These are phyloP conservation scores for Tetranychus truncatus DNA, from an alignment of 2,888 invertebrate species.

Conservation along the genomic window DNA sequence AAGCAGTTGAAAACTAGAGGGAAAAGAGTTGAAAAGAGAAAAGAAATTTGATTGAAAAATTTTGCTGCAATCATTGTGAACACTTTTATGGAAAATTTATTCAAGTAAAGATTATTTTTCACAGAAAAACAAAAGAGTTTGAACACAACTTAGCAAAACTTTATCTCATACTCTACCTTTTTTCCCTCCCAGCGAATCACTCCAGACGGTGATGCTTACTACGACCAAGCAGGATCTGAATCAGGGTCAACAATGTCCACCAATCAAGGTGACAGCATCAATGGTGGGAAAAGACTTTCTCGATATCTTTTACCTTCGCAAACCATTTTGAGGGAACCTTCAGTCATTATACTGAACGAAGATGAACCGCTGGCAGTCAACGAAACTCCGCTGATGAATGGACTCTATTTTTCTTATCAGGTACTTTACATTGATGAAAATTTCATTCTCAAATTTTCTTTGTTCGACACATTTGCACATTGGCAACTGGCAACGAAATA, in stretches of 20 bases:
- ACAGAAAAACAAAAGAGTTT: not conserved
- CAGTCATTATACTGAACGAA: conserved; percentile 17
- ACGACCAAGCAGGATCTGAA: conserved; percentile 7
- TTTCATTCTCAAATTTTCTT: no score
- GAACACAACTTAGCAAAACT: not conserved
- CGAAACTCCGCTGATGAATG: conserved; percentile 19
- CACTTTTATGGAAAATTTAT: no score
- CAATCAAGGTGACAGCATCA: not conserved
- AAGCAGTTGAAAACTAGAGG: no score
- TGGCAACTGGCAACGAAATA: no score
- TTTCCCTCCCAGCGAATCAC: conserved; percentile 9
- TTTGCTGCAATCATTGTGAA: no score
- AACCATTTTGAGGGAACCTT: conserved; percentile 10
- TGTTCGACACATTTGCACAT: no score
- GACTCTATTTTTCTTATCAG: conserved; percentile 14
- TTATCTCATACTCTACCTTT: not conserved
- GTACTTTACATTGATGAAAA: not conserved
- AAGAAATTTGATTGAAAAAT: no score
- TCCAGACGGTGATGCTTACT: conserved; percentile 16
- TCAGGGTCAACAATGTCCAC: conserved; percentile 10
- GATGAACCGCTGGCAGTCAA: conserved; percentile 11
- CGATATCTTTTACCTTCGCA: conserved; percentile 15
- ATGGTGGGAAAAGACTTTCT: conserved; percentile 7
- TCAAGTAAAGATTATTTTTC: no score
- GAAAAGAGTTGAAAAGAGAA: no score